Conservation (phyloP, 30 jellyfish, hydroid and myxozoan species). For the Turritopsis rubra region DNA sequence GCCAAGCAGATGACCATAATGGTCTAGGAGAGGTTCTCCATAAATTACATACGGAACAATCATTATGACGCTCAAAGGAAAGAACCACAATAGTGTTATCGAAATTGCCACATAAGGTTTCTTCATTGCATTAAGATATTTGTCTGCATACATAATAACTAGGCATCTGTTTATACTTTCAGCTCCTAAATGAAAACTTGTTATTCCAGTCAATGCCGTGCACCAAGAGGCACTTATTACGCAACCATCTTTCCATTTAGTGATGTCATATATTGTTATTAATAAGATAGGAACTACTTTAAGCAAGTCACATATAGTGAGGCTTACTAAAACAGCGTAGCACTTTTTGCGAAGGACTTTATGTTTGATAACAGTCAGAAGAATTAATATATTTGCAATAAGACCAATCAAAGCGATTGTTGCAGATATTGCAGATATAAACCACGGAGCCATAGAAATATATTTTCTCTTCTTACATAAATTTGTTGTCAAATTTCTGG, state of each 20-base stretch:
- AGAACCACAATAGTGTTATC: constrained; percentile 34
- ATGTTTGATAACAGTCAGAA: constrained; percentile 33
- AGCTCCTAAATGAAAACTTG: constrained; percentile 55
- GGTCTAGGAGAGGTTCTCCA: not conserved
- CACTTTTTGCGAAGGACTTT: constrained; percentile 41
- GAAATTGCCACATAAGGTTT: constrained; percentile 4
- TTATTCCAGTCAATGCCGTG: constrained; percentile 19
- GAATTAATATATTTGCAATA: constrained; percentile 40
- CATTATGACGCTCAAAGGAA: constrained; percentile 27
- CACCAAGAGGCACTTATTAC: constrained; percentile 27
- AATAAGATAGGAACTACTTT: constrained; percentile 37
- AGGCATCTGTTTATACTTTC: constrained; percentile 63
- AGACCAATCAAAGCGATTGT: constrained; percentile 17
- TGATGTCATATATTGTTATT: constrained; percentile 26
- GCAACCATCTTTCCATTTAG: constrained; percentile 23
- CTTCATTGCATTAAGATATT: constrained; percentile 18
- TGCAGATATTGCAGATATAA: not conserved
- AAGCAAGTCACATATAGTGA: constrained; percentile 48
- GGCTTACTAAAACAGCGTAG: constrained; percentile 46
- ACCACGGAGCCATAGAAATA: not conserved
- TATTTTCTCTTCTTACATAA: too few relatives aligned
- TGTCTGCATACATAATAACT: constrained; percentile 35
- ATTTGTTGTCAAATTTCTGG: too few relatives aligned
- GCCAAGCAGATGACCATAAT: constrained; percentile 45
- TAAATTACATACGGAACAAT: constrained; percentile 19